Evolutionary conservation across 2,113 vertebrate genomes (phyloP), one percentile per base, ranked within the genome.

Genomic region (Nipponia nippon): DNA sequence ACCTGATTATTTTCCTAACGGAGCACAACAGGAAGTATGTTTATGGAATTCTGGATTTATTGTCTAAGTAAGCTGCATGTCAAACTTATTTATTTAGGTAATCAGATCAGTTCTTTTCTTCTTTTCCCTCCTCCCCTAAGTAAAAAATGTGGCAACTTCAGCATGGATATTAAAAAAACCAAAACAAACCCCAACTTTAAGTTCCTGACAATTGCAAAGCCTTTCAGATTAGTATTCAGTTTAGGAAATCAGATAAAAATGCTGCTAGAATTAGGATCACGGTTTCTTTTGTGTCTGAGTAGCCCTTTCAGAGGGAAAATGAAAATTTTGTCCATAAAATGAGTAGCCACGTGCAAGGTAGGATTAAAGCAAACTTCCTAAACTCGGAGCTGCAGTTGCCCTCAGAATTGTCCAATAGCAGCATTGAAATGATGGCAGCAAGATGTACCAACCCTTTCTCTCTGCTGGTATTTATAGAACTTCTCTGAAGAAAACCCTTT

Each of bases 61-160:
- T 86, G 10, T 76, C 18, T 13, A 67, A 27, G 8, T 16, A 66
- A 40, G 4, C 30, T 75, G 27, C 4, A 10, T 56, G 30, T 66
- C 8, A n/a, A 13, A 36, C 29, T 7, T 65, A 32, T 1, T 49
- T 77, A 40, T 78, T 72, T 59, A 26, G 22, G 25, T 49, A 65
- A 11, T 70, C 18, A 36, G 6, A 20, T 56, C 15, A 13, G 13
- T 36, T n/a, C 0, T 32, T 22, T 30, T 36, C 6, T 22, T 10
- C 14, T 2, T 17, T 7, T 5, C 5, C 7, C 13, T 8, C 13
- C 14, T 5, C 4, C 7, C 13, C 0, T 4, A 12, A 67, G 46
- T 50, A 16, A 71, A 88, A 69, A 69, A 30, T 12, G 9, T 32
- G 9, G 13, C 25, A 29, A 13, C 63, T 91, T 76, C 36, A 66